phyloP scores from a whole-genome alignment of 2,113 vertebrate genomes.

The Elaphurus davidianus region DNA sequence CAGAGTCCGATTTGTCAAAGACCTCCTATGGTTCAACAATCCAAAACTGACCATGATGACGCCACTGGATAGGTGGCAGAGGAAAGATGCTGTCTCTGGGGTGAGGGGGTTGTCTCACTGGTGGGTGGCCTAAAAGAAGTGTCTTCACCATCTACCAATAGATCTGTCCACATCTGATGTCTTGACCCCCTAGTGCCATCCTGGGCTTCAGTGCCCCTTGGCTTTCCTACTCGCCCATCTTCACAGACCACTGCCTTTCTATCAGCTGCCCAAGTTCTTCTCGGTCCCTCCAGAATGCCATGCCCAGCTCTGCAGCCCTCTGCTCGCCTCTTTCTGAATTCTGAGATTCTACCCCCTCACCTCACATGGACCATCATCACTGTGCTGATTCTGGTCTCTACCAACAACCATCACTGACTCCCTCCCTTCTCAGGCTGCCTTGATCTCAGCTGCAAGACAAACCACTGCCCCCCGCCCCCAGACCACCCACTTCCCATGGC shows the following conservation, averaged over 20 bases:
- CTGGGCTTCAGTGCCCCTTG: neutral
- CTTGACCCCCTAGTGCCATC: neutral
- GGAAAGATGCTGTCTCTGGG: neutral
- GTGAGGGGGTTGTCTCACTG: neutral
- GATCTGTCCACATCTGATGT: neutral
- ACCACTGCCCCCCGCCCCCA: neutral
- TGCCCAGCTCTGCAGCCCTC: neutral
- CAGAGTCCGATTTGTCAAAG: neutral
- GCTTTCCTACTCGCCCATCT: neutral
- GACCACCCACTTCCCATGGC: neutral
- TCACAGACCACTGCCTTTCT: neutral
- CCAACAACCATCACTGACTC: fast-evolving
- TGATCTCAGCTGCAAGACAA: neutral
- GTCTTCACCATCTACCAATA: neutral
- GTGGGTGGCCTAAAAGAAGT: neutral
- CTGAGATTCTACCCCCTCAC: neutral
- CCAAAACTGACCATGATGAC: neutral
- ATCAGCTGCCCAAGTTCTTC: neutral
- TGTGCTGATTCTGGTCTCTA: neutral
- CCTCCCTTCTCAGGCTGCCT: neutral
- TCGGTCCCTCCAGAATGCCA: fast-evolving
- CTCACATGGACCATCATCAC: neutral
- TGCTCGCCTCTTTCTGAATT: neutral
- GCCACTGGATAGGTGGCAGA: neutral
- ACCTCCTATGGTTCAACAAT: neutral